Evolutionary conservation across 2,888 invertebrate species (phyloP).

Genomic region (Megaustenia siamemsis): DNA sequence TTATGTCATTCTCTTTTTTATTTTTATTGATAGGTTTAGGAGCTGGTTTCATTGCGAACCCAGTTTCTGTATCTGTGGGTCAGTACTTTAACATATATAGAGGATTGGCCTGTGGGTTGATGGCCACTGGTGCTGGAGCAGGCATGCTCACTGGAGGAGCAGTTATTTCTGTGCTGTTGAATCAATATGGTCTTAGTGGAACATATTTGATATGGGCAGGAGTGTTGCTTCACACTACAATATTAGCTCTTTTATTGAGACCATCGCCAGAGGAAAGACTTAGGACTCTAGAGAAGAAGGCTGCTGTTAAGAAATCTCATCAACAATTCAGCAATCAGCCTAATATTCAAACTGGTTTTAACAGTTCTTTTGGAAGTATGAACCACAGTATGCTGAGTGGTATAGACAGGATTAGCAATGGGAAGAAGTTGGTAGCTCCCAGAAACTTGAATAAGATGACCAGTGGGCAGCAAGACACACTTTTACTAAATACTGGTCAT

Average conservation of each 20-base stretch:
- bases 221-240: slow-evolving; percentile 30
- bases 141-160: slow-evolving; percentile 56
- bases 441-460: not conserved
- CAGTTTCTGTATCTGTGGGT: slow-evolving; percentile 55
- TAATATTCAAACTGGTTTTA: slow-evolving; percentile 13
- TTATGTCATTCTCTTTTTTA: not conserved
- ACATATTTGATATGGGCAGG: slow-evolving; percentile 49
- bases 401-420: slow-evolving; percentile 27
- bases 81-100: slow-evolving; percentile 56
- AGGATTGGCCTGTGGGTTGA: slow-evolving; percentile 56
- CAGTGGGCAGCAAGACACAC: slow-evolving; percentile 9
- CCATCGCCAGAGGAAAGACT: slow-evolving; percentile 50
- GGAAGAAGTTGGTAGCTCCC: not conserved
- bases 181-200: slow-evolving; percentile 40
- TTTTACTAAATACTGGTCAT: slow-evolving; percentile 24
- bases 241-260: slow-evolving; percentile 31
- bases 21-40: slow-evolving; percentile 52
- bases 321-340: slow-evolving; percentile 8
- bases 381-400: slow-evolving; percentile 48
- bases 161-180: slow-evolving; percentile 35
- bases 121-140: slow-evolving; percentile 54
- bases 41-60: slow-evolving; percentile 54
- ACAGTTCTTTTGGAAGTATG: slow-evolving; percentile 28
- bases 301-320: not conserved
- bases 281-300: not conserved